Evolutionary conservation across 1,140 invertebrate species (phyloP).

Genomic region (Conopomorpha cramerella): DNA sequence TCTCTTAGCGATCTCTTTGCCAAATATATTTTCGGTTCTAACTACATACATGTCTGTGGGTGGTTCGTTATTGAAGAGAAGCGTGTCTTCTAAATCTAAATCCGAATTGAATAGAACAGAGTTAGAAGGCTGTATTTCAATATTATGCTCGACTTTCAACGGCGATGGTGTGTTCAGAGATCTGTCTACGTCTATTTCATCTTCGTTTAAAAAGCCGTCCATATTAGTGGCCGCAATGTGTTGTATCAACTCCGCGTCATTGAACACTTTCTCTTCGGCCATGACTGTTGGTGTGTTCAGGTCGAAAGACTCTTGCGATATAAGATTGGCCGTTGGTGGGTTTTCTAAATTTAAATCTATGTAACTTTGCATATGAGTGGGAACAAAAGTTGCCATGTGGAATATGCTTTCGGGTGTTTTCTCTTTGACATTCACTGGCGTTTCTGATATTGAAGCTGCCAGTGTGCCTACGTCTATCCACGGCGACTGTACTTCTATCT

Average conservation of each 20-base stretch:
- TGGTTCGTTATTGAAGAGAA: conserved; percentile 55
- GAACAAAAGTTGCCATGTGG: conserved; percentile 64
- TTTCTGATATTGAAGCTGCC: conserved; percentile 58
- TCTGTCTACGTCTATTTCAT: conserved; percentile 15
- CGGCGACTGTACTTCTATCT: conserved; percentile 71
- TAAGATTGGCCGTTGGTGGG: conserved; percentile 31
- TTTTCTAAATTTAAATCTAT: conserved; percentile 55
- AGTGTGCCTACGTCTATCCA: conserved; percentile 73
- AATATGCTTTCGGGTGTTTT: conserved; percentile 59
- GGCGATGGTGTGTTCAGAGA: conserved; percentile 32
- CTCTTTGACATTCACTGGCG: conserved; percentile 57
- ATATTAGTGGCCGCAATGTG: conserved; percentile 23
- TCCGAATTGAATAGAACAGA: conserved; percentile 56
- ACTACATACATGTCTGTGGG: conserved; percentile 60
- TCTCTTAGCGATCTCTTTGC: conserved; percentile 38
- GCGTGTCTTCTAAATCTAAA: conserved; percentile 48
- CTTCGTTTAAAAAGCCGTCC: conserved; percentile 16
- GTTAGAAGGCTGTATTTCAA: conserved; percentile 57
- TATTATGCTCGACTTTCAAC: conserved; percentile 37
- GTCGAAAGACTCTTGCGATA: conserved; percentile 28
- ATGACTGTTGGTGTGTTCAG: conserved; percentile 43
- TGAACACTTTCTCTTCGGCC: conserved; percentile 44
- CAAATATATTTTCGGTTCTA: conserved; percentile 55
- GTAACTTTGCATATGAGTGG: conserved; percentile 74
- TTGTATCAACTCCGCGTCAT: conserved; percentile 39